Evolutionary conservation across 1,140 invertebrate genomes (phyloP), one percentile per base, ranked within the genome.

Genomic region (Trichonephila clavata): DNA sequence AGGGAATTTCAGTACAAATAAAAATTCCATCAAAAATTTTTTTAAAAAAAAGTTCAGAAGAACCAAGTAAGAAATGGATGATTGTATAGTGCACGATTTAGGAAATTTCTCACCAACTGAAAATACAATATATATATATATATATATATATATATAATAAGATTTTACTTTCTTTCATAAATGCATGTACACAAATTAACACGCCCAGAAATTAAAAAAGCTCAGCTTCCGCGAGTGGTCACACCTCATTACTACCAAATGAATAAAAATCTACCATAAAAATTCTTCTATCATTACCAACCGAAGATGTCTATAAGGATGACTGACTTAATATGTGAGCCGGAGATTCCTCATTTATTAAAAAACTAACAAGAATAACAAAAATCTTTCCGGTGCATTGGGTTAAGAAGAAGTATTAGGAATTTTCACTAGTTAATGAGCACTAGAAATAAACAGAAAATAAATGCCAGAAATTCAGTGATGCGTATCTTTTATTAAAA

Each of bases 401-500:
- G 39, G 39, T 21, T 50, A 71, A 27, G 24, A 71, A 71, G 24
- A 71, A 71, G 24, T 27, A 24, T 27, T 71, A 71, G 16, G 68
- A 71, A 71, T 71, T 71, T 71, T 71, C 21, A 50, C 80, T n/a
- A 50, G 39, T n/a, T 50, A 83, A 83, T 57, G 80, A 50, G n/a
- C 16, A n/a, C 18, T 83, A 1, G 21, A 50, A 83, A 43, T 43
- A 81, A 43, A 81, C 10, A 43, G 32, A 20, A 43, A 50, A 20
- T 50, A 81, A 39, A 81, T 81, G 27, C 77, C 77, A 43, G 77
- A 4, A 81, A 39, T 18, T n/a, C 50, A 50, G 18, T n/a, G 39
- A 21, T 21, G 80, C 80, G 39, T 50, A 39, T 4, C 80, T 57
- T 81, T 81, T 83, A 43, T 83, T 83, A n/a, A 83, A 50, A 50